Evolutionary conservation across 2,113 vertebrate species (phyloP).

Genomic region (Columba janthina): DNA sequence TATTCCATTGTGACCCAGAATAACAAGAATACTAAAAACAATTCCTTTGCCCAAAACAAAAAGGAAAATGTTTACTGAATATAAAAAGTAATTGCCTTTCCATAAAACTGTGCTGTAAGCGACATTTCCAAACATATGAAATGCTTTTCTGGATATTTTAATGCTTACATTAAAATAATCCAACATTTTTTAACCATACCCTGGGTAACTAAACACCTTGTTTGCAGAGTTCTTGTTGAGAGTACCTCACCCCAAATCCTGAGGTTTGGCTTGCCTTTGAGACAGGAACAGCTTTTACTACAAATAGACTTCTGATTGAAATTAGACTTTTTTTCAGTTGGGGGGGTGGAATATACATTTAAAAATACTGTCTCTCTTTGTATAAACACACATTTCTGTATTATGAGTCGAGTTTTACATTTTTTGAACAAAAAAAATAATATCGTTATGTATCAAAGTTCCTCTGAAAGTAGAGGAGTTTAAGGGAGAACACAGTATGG

Average conservation of each 20-base stretch:
- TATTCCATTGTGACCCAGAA: neutral
- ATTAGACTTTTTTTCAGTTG: neutral
- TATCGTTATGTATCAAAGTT: neutral
- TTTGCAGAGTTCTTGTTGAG: neutral
- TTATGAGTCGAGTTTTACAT: neutral
- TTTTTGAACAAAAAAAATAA: neutral
- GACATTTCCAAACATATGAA: neutral
- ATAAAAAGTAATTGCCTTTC: neutral
- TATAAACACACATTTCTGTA: neutral
- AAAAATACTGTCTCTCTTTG: neutral
- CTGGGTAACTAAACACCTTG: neutral
- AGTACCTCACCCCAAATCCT: neutral
- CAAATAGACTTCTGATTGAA: neutral
- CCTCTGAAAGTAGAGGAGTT: neutral
- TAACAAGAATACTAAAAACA: neutral
- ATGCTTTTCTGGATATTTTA: neutral
- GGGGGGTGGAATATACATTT: too few relatives aligned
- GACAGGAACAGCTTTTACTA: neutral
- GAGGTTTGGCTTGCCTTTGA: neutral
- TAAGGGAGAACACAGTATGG: neutral
- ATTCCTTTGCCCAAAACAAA: neutral
- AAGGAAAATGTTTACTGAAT: neutral
- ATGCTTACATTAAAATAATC: neutral
- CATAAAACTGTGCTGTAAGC: neutral
- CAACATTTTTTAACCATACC: neutral